phyloP scores from a whole-genome alignment of 1,140 invertebrate species.

The Sinonovacula constricta region DNA sequence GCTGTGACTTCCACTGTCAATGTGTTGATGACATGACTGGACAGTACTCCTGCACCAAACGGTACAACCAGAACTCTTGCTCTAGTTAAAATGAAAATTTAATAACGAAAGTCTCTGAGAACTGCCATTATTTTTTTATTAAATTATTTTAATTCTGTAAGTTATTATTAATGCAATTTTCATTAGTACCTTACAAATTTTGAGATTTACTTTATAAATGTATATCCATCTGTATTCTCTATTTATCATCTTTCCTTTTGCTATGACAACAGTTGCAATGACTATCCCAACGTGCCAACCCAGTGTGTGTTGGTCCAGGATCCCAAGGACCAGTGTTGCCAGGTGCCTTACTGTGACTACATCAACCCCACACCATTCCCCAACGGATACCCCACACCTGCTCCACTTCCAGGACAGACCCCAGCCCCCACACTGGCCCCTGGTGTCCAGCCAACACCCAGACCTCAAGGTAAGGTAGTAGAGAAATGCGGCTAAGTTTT shows the following conservation, averaged over 20 bases:
- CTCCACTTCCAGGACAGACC: slow-evolving; percentile 45
- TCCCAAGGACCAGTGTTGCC: slow-evolving; percentile 64
- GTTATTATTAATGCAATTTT: no score
- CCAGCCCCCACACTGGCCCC: slow-evolving; percentile 40
- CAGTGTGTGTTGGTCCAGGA: slow-evolving; percentile 65
- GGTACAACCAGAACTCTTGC: slow-evolving; percentile 16
- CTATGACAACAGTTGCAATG: slow-evolving; percentile 56
- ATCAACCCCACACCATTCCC: slow-evolving; percentile 71
- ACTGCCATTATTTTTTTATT: not conserved
- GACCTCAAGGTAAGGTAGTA: slow-evolving; percentile 25
- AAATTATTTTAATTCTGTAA: slow-evolving; percentile 5
- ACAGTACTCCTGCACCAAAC: slow-evolving; percentile 62
- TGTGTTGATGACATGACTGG: slow-evolving; percentile 63
- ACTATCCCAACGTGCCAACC: slow-evolving; percentile 60
- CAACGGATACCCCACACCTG: slow-evolving; percentile 62
- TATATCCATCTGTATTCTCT: not conserved
- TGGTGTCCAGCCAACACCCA: slow-evolving; percentile 5
- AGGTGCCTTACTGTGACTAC: slow-evolving; percentile 69
- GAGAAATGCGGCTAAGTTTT: no score
- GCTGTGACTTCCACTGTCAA: slow-evolving; percentile 58
- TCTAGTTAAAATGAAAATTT: not conserved
- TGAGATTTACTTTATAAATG: no score
- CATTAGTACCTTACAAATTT: no score
- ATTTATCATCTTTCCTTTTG: not conserved
- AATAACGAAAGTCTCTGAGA: not conserved